A percentile compares a stretch with the other conserved stretches of the same genome.
Evolutionary conservation across 2,113 vertebrate genomes (phyloP).

Genomic region (Hypomesus transpacificus): DNA sequence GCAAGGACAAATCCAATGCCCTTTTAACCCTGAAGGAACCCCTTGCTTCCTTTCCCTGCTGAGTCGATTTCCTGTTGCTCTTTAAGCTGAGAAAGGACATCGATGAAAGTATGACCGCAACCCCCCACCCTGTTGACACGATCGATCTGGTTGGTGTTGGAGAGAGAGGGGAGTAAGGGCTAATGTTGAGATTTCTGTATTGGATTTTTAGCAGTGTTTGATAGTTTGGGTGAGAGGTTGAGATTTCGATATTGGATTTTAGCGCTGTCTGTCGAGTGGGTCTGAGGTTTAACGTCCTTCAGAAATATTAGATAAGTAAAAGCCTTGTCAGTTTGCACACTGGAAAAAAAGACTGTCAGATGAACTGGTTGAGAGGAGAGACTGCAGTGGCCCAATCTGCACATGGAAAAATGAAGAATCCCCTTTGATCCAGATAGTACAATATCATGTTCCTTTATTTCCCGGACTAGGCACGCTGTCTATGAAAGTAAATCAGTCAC

Average conservation of each 20-base stretch:
- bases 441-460: too few relatives aligned
- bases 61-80: neutral
- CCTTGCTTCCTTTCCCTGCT: neutral
- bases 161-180: neutral
- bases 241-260: constrained; percentile 1
- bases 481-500: too few relatives aligned
- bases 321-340: neutral
- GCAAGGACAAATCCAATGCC: too few relatives aligned
- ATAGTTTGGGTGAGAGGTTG: too few relatives aligned
- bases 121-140: neutral
- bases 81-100: constrained; percentile 1
- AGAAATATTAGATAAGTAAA: neutral
- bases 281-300: neutral
- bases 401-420: too few relatives aligned
- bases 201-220: neutral
- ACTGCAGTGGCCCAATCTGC: too few relatives aligned
- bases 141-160: neutral
- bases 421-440: too few relatives aligned
- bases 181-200: neutral
- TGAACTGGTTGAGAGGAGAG: too few relatives aligned
- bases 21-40: neutral
- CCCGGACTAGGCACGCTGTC: too few relatives aligned
- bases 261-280: neutral
- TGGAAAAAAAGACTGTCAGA: too few relatives aligned
- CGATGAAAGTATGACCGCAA: neutral